phyloP scores from a whole-genome alignment of 2,797 vertebrate genomes.

The Karalla daura region DNA sequence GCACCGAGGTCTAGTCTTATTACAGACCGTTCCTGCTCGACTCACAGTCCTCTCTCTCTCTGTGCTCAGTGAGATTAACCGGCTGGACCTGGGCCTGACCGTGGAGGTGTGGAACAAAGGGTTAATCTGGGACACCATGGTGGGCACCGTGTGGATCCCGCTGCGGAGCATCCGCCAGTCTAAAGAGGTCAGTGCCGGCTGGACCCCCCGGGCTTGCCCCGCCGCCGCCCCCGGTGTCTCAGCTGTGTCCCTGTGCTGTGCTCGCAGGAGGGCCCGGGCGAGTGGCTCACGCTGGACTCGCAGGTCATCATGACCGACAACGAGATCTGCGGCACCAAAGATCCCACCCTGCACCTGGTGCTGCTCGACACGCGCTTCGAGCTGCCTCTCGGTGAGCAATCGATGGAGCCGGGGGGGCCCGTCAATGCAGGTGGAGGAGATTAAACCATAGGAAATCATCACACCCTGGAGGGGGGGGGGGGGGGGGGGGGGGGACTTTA shows the following conservation, averaged over 20 bases:
- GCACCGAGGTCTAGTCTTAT: background rate
- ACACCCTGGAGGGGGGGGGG: background rate
- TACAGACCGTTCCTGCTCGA: background rate
- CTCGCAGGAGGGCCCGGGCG: slow-evolving; percentile 93
- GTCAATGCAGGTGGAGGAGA: slow-evolving; percentile 15
- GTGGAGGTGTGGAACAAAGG: slow-evolving; percentile 99
- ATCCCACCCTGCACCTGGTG: slow-evolving; percentile 95
- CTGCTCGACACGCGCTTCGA: slow-evolving; percentile 96
- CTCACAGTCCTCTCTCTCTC: slow-evolving; percentile 24
- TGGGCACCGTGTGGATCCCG: slow-evolving; percentile 96
- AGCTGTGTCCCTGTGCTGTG: slow-evolving; percentile 8
- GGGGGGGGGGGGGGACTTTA: slow-evolving; percentile 5
- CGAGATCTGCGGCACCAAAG: slow-evolving; percentile 98
- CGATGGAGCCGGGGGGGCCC: slow-evolving; percentile 28
- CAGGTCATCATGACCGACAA: slow-evolving; percentile 97
- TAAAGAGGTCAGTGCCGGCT: too few relatives aligned
- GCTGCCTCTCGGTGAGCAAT: slow-evolving; percentile 90
- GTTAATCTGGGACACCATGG: slow-evolving; percentile 99
- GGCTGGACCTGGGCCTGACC: slow-evolving; percentile 93
- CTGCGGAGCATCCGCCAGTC: slow-evolving; percentile 93
- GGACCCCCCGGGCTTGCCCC: too few relatives aligned
- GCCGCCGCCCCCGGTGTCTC: too few relatives aligned
- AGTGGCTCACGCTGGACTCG: slow-evolving; percentile 96
- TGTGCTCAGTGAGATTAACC: slow-evolving; percentile 92
- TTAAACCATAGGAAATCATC: slow-evolving; percentile 39